Percentiles rank a stretch among this genome's conserved stretches.
These are phyloP conservation scores for Gobio gobio DNA, from an alignment of 2,113 vertebrate genomes.

Conservation along the genomic window DNA sequence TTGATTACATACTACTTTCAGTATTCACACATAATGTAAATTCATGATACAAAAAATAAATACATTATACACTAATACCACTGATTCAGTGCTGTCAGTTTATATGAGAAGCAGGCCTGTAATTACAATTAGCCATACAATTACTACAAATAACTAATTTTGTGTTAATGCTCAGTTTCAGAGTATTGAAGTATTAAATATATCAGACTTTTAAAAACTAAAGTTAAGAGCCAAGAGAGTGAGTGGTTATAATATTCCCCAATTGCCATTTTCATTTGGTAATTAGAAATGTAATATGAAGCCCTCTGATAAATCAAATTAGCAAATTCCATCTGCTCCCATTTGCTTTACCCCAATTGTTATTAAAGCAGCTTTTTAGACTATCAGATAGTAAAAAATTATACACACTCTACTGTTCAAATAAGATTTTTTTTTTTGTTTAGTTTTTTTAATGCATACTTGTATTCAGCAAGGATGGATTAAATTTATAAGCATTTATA, in stretches of 20 bases:
- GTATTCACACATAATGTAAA: not conserved
- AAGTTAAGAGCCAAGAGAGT: not conserved
- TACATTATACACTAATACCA: not conserved
- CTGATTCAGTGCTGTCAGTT: not conserved
- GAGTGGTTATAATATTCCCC: not conserved
- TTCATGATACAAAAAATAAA: not conserved
- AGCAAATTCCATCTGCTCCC: not conserved
- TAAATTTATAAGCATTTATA: too few relatives aligned
- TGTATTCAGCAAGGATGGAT: too few relatives aligned
- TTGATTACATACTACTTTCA: not conserved
- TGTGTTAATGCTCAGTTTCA: constrained; percentile 17
- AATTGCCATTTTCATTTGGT: not conserved
- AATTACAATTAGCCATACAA: constrained; percentile 14
- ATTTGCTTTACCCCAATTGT: not conserved
- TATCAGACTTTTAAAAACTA: not conserved
- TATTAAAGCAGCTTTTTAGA: not conserved
- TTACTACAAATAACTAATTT: constrained; percentile 5
- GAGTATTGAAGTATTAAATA: constrained; percentile 10
- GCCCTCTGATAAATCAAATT: constrained; percentile 4
- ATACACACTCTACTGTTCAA: too few relatives aligned
- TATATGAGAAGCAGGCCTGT: constrained; percentile 1
- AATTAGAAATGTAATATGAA: constrained; percentile 20
- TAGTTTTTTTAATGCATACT: too few relatives aligned
- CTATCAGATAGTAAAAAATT: too few relatives aligned
- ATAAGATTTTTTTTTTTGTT: too few relatives aligned